Conservation (phyloP, 1,140 invertebrate genomes). For the Drosophila melanogaster region Release_6_plus_ISO1_MT NC_004354.4:10157001-10157500, state of each 20-base stretch:
- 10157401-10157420: constrained; percentile 3
- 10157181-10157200: neutral
- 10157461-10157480: constrained; percentile 1
- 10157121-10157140: neutral
- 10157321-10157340: neutral
- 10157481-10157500: constrained; percentile 36
- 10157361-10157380: constrained; percentile 36
- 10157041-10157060: neutral
- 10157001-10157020: no score
- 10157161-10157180: neutral
- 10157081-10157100: neutral
- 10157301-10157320: neutral
- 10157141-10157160: neutral
- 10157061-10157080: neutral
- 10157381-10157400: constrained; percentile 59
- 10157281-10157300: constrained; percentile 13
- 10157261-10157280: constrained; percentile 11
- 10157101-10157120: neutral
- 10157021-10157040: neutral
- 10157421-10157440: neutral
- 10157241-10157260: constrained; percentile 19
- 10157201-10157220: neutral
- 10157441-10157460: constrained; percentile 11
- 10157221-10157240: neutral
- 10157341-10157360: constrained; percentile 63